Evolutionary conservation across 2,888 invertebrate genomes (phyloP).

Genomic region (Rhopalosiphum nymphaeae): DNA sequence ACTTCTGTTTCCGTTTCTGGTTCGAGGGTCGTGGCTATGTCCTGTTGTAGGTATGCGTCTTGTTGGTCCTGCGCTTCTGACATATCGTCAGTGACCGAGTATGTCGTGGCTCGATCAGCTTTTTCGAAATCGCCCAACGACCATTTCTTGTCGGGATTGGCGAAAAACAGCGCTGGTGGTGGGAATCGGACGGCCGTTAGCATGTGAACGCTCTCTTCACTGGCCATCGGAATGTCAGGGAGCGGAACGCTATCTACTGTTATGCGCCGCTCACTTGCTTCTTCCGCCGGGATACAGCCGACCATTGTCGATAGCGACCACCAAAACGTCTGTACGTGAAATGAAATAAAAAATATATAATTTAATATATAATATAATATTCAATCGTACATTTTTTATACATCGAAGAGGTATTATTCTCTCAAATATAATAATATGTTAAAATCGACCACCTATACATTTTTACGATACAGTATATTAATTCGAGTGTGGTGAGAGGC

Average conservation of each 20-base stretch:
- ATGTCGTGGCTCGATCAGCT: background rate
- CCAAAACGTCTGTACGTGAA: background rate
- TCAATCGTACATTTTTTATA: background rate
- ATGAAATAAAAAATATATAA: background rate
- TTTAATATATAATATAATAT: background rate
- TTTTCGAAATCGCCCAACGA: slow-evolving; percentile 1
- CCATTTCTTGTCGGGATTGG: slow-evolving; percentile 30
- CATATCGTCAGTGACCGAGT: slow-evolving; percentile 12
- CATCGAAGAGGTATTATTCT: background rate
- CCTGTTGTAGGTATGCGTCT: background rate
- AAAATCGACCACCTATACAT: background rate
- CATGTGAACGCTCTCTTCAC: slow-evolving; percentile 2
- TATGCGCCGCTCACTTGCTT: background rate
- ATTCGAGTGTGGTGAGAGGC: background rate
- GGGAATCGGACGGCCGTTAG: slow-evolving; percentile 4
- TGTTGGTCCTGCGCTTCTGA: background rate
- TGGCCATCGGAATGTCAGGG: background rate
- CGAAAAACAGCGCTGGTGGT: background rate
- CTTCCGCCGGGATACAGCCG: background rate
- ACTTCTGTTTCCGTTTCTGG: background rate
- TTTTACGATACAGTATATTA: background rate
- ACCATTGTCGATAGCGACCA: background rate
- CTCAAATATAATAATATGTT: background rate
- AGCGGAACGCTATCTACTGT: background rate
- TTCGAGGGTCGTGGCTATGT: too few species aligned